A percentile compares a stretch with the other conserved stretches of the same genome.
Evolutionary conservation across 1,140 invertebrate species (phyloP).

Genomic region (Lepidurus arcticus): DNA sequence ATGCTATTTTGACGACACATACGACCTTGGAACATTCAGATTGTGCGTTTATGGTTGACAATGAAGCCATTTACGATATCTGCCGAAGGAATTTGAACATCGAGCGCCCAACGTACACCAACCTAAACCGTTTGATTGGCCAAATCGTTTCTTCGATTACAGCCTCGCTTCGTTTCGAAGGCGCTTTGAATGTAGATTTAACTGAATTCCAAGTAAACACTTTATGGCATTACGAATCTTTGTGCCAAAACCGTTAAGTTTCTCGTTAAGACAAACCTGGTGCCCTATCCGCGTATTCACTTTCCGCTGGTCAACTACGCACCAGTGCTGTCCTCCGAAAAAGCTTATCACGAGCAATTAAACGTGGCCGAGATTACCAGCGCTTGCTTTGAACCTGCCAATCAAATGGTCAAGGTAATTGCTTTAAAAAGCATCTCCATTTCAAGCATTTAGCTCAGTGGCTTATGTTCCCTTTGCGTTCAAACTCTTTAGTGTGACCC

Average conservation of each 20-base stretch:
- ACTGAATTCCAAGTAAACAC: slow-evolving; percentile 54
- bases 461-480: neutral
- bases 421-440: neutral
- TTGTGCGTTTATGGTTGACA: slow-evolving; percentile 81
- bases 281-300: slow-evolving; percentile 51
- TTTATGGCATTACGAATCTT: slow-evolving; percentile 29
- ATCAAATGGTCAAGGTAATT: slow-evolving; percentile 47
- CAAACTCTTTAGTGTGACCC: slow-evolving; percentile 51
- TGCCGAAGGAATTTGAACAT: slow-evolving; percentile 64
- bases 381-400: slow-evolving; percentile 43
- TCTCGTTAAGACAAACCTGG: slow-evolving; percentile 46
- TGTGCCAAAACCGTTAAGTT: slow-evolving; percentile 28
- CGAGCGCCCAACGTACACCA: slow-evolving; percentile 65
- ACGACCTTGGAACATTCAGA: slow-evolving; percentile 73
- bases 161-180: slow-evolving; percentile 54
- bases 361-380: slow-evolving; percentile 42
- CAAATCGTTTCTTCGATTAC: slow-evolving; percentile 62
- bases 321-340: slow-evolving; percentile 46
- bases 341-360: slow-evolving; percentile 45
- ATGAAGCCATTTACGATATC: slow-evolving; percentile 79
- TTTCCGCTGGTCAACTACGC: slow-evolving; percentile 46
- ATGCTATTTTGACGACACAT: slow-evolving; percentile 70
- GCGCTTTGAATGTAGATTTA: slow-evolving; percentile 56
- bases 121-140: slow-evolving; percentile 64
- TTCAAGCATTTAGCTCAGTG: neutral